A percentile compares a stretch with the other conserved stretches of the same genome.
phyloP scores from a whole-genome alignment of 2,888 invertebrate genomes.

The Stenolophus ochropezus region DNA sequence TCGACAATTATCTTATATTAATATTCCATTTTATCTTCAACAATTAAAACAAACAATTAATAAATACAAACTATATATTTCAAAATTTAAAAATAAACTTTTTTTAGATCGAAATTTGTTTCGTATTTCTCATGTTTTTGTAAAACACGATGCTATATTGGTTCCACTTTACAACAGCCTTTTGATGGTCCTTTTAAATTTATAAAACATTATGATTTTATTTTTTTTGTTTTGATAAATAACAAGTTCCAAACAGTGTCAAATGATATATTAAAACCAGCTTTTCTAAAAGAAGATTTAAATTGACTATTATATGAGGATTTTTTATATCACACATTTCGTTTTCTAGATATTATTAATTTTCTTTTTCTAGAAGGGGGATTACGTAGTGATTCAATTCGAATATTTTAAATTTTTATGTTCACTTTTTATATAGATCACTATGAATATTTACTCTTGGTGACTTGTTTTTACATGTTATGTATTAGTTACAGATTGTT shows the following conservation, averaged over 20 bases:
- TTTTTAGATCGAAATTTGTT: neutral
- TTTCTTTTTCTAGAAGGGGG: neutral
- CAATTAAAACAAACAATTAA: neutral
- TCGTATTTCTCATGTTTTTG: neutral
- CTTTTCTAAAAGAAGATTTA: neutral
- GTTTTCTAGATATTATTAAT: neutral
- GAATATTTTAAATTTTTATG: no score
- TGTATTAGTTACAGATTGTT: no score
- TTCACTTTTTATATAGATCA: no score
- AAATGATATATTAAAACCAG: neutral
- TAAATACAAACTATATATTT: neutral
- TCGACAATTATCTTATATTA: neutral
- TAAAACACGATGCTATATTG: neutral
- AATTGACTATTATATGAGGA: neutral
- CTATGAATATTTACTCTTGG: no score
- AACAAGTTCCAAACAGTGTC: neutral
- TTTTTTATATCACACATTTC: neutral
- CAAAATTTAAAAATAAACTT: neutral
- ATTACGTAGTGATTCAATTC: no score
- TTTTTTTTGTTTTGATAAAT: neutral
- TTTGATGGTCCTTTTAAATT: neutral
- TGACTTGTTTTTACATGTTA: no score
- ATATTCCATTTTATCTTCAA: neutral
- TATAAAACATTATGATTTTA: no score
- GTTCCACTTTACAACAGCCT: neutral